phyloP scores from a whole-genome alignment of 2,113 vertebrate species.

The Phalacrocorax pelagicus region DNA sequence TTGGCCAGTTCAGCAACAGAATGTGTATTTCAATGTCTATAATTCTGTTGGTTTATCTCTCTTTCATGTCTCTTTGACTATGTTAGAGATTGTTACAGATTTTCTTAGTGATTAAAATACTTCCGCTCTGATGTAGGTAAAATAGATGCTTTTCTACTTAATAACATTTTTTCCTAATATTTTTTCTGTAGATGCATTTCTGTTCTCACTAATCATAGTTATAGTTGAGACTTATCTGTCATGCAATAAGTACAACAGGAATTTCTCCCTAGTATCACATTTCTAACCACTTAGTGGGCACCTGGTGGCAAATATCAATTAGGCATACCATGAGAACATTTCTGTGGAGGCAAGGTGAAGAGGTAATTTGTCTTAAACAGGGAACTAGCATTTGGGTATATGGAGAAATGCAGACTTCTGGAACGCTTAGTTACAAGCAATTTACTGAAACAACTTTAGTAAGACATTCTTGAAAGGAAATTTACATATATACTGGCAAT shows the following conservation, averaged over 20 bases:
- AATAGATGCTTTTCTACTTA: background rate
- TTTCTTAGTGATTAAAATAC: background rate
- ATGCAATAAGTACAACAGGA: background rate
- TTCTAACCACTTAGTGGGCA: background rate
- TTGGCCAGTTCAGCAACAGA: background rate
- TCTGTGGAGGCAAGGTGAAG: background rate
- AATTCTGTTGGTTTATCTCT: background rate
- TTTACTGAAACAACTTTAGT: background rate
- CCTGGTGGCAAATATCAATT: background rate
- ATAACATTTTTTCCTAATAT: background rate
- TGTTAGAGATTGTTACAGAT: background rate
- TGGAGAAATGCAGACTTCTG: background rate
- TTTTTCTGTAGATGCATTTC: background rate
- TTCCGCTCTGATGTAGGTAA: background rate
- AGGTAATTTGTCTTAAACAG: background rate
- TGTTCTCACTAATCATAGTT: background rate
- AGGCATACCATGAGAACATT: background rate
- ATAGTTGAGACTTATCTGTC: background rate
- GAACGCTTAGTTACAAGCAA: background rate
- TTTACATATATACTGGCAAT: background rate
- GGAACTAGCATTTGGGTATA: background rate
- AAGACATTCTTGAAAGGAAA: background rate
- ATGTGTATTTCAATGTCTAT: background rate
- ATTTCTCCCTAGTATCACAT: background rate
- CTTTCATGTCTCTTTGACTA: background rate